Base-by-base conservation (phyloP, 2,113 vertebrate genomes). In the Tragulus kanchil region DNA sequence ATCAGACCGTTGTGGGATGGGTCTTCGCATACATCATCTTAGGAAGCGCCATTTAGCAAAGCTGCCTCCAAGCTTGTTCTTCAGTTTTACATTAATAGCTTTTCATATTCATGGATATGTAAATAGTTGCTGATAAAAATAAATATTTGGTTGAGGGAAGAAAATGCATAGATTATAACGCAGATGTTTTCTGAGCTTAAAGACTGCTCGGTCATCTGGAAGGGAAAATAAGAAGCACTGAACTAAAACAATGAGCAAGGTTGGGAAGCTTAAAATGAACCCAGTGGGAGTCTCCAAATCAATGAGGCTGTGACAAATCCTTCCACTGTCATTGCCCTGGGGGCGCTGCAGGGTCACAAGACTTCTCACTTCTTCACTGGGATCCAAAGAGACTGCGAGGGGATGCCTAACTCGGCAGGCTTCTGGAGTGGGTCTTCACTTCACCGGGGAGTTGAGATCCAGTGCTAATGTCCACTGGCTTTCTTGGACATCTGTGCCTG, bases 121-220 rank as follows among this genome's bases (percentile, higher is more conserved):
- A 52, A 89, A 93, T 21, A 89, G 15, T 83, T 75, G 36, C 52
- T 82, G 84, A 93, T 75, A 93, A 84, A 94, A 96, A 87, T 84
- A 83, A 95, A 59, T 73, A 93, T 64, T 78, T 87, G 56, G 42
- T 65, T 73, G 86, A 79, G 62, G 89, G 52, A 93, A 28, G 10
- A 78, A 88, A 89, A 83, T 28, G 48, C 54, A 90, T 67, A 85
- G 59, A 77, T 85, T 85, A 78, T 83, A 97, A 83, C 69, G 90
- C 45, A 82, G 85, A 79, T 95, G 71, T 82, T 96, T 84, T 90
- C 86, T 77, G 93, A 93, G 90, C 58, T 86, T 86, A 83, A 78
- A 96, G 90, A 93, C 17, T 71, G 25, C 11, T 92, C 92, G 83
- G 84, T 95, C 90, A 89, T 93, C 92, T 83, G 75, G 61, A 93